Conservation (phyloP, 2,113 vertebrate species). For the Bagarius yarrelli region DNA sequence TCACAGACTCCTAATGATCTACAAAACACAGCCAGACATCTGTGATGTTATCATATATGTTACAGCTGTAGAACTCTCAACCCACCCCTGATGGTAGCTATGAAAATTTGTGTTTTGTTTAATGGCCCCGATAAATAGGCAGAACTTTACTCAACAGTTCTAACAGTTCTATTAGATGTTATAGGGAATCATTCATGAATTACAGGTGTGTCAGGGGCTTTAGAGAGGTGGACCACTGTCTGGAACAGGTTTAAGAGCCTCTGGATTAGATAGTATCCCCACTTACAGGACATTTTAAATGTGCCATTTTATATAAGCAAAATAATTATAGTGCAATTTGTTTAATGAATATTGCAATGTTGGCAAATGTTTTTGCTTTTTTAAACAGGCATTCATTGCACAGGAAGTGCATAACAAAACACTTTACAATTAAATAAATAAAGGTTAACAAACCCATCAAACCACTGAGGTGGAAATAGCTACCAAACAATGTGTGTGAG, state of each 20-base stretch:
- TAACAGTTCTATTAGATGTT: too few relatives aligned
- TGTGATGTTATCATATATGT: background rate
- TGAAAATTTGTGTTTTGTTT: background rate
- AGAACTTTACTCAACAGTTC: background rate
- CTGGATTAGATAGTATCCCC: background rate
- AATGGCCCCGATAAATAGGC: background rate
- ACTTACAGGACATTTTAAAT: background rate
- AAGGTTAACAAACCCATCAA: too few relatives aligned
- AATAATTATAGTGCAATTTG: too few relatives aligned
- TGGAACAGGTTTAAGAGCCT: background rate
- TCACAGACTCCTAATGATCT: background rate
- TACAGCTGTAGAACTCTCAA: background rate
- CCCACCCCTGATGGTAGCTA: background rate
- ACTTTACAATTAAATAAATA: too few relatives aligned
- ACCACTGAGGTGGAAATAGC: too few relatives aligned
- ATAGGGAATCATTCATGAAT: background rate
- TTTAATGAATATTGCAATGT: too few relatives aligned
- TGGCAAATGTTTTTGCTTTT: too few relatives aligned
- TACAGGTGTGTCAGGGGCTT: background rate
- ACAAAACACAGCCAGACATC: background rate
- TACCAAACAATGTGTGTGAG: too few relatives aligned
- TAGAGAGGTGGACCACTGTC: background rate
- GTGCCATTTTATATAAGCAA: background rate
- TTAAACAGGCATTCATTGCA: too few relatives aligned
- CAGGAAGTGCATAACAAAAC: too few relatives aligned